Base-by-base conservation (phyloP, 2,113 vertebrate species). In the Hyperoodon ampullatus region DNA sequence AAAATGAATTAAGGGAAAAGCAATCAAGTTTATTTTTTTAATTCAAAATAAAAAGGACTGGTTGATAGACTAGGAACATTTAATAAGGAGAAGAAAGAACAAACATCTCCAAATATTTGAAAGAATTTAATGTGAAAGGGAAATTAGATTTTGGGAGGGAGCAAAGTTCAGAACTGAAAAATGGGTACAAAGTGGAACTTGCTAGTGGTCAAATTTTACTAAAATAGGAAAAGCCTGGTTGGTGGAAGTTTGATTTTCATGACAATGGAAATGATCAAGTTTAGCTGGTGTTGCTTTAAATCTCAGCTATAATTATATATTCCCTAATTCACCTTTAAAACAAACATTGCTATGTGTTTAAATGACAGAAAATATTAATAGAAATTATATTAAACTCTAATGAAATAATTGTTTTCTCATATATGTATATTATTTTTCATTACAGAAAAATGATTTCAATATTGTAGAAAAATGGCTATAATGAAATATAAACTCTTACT, bases 371-470 rank as follows among this genome's bases (percentile, higher is more conserved):
- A 60, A 72, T 7, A 28, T 26, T 35, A 14, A 44, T 6, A 50
- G 16, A 58, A 66, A 30, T 55, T 35, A 61, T 47, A 30, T 66
- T 58, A 65, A 47, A 68, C 3, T 18, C 18, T 18, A 60, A 35
- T 8, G 16, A 77, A 60, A 33, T 30, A 9, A 68, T 23, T 77
- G 26, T 75, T 60, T 75, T 18, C 47, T 82, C 26, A 6, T 53
- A 23, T 39, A 33, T 55, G 39, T n/a, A 50, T 68, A 21, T 75
- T 92, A 7, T 74, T 80, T 80, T 98, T 98, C 93, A 94, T 98
- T 97, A 98, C 93, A 97, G 91, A 98, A 98, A 98, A 98, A 98
- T 98, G 96, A 72, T 93, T 98, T 98, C 98, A 97, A 98, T 98
- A 93, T 94, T 35, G 90, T 63, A 42, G 42, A 94, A 42, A 96